Percentiles rank a stretch among this genome's conserved stretches.
Evolutionary conservation across 2,888 invertebrate species (phyloP).

Genomic region (Chalcis sispes): DNA sequence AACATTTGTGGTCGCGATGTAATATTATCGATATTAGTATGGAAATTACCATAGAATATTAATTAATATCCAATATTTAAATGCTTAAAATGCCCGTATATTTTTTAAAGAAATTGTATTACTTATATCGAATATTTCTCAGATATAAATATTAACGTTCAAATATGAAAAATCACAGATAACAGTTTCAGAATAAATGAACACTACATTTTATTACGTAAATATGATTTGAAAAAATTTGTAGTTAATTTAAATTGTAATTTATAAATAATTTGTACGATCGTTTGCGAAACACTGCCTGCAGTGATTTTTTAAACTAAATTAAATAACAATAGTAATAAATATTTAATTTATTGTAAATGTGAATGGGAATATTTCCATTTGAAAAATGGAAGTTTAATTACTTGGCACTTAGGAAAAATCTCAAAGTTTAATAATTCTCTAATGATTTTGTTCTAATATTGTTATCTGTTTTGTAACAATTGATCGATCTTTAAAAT

Average conservation of each 20-base stretch:
- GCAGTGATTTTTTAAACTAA: too few relatives aligned
- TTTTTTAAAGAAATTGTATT: conserved; percentile 3
- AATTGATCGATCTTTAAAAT: too few relatives aligned
- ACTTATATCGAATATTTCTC: background rate
- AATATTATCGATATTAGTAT: conserved; percentile 9
- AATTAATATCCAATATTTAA: background rate
- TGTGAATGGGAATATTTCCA: too few relatives aligned
- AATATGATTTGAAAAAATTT: too few relatives aligned
- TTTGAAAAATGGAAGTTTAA: background rate
- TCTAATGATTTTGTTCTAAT: too few relatives aligned
- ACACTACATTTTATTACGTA: background rate
- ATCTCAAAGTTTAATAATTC: conserved; percentile 12
- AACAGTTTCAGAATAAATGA: conserved; percentile 17
- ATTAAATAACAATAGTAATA: too few relatives aligned
- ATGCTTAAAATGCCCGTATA: background rate
- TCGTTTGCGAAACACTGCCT: too few relatives aligned
- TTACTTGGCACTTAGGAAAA: conserved; percentile 42
- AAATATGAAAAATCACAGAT: conserved; percentile 36
- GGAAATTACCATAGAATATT: background rate
- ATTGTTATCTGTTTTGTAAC: too few relatives aligned
- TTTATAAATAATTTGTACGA: too few relatives aligned
- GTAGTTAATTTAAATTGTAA: too few relatives aligned
- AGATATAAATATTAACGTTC: background rate
- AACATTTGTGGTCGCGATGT: conserved; percentile 18
- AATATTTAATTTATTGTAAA: too few relatives aligned